Conservation (phyloP, 2,888 invertebrate species). For the Ceriagrion tenellum region DNA sequence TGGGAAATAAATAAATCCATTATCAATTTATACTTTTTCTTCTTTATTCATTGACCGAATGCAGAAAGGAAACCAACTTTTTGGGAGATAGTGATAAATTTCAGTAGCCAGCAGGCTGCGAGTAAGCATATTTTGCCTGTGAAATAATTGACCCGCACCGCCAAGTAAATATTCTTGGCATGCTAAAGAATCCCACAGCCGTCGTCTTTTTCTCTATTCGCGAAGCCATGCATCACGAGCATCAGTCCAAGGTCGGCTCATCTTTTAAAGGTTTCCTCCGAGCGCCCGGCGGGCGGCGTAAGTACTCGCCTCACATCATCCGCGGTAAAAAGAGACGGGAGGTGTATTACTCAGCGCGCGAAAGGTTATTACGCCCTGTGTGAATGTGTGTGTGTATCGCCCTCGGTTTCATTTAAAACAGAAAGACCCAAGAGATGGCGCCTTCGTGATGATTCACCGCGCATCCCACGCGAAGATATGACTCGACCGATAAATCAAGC, state of each 20-base stretch:
- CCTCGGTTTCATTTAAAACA: background rate
- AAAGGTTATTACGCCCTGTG: background rate
- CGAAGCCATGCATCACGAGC: background rate
- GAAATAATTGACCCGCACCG: background rate
- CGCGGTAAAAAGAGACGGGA: no score
- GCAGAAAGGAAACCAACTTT: no score
- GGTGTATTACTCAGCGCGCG: background rate
- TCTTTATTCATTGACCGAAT: no score
- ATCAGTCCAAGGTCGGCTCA: background rate
- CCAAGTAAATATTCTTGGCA: background rate
- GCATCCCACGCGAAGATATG: background rate
- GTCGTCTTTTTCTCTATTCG: background rate
- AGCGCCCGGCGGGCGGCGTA: background rate
- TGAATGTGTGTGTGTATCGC: background rate
- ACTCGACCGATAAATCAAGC: conserved; percentile 21
- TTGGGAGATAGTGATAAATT: no score
- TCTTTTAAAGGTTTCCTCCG: background rate
- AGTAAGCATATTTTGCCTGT: background rate
- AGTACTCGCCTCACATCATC: no score
- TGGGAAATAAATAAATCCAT: no score
- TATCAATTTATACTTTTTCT: no score
- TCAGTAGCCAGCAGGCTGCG: no score
- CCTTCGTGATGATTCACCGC: conserved; percentile 28
- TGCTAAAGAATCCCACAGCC: background rate
- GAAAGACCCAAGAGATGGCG: conserved; percentile 25